Conservation (phyloP, 2,113 vertebrate genomes). For the Perognathus longimembris region DNA sequence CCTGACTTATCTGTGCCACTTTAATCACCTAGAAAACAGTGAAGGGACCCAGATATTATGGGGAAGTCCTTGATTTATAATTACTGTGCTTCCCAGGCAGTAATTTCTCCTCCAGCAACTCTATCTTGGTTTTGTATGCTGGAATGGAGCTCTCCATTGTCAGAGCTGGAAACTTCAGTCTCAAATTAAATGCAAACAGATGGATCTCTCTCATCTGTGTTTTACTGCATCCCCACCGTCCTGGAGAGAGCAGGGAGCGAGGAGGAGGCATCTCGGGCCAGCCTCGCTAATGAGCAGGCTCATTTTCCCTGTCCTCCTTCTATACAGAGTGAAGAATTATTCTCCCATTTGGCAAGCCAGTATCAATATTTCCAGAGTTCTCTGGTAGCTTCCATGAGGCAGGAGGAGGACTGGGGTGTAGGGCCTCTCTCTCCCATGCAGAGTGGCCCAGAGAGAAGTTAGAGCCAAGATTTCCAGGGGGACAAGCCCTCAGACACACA, state of each 20-base stretch:
- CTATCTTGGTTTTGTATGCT: conserved; percentile 32
- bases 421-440: fast-evolving
- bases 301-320: conserved; percentile 8
- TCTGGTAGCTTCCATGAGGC: not conserved
- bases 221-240: conserved; percentile 34
- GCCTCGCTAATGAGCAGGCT: conserved; percentile 58
- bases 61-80: conserved; percentile 76
- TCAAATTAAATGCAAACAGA: conserved; percentile 83
- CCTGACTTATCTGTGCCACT: conserved; percentile 77
- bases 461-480: not conserved
- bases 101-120: not conserved
- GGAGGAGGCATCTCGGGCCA: not conserved
- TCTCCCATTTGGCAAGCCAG: conserved; percentile 59
- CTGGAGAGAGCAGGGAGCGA: not conserved
- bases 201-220: conserved; percentile 59
- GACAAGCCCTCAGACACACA: not conserved
- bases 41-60: conserved; percentile 70
- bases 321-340: not conserved
- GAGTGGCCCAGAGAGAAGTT: not conserved
- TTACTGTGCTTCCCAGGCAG: conserved; percentile 47
- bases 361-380: conserved; percentile 45
- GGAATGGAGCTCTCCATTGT: conserved; percentile 49
- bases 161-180: conserved; percentile 61
- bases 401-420: not conserved
- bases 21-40: conserved; percentile 78